Base-by-base conservation (phyloP, 64 coral and sea anemone species). In the Porites lutea region DNA sequence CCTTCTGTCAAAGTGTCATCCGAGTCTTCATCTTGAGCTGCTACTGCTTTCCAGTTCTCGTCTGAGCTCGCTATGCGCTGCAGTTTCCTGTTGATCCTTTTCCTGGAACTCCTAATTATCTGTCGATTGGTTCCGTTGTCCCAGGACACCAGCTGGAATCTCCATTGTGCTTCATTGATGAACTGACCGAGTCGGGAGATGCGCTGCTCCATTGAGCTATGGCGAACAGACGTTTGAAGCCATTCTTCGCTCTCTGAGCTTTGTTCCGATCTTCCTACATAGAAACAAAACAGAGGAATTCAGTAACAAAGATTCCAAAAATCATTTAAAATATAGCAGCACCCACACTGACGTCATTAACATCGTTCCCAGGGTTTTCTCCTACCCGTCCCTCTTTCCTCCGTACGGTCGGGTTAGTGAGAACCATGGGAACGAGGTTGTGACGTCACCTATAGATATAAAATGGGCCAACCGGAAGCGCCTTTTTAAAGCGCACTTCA, bases 161-260 rank as follows among this genome's bases (percentile, higher is more conserved):
- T 96, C 97, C 97, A 99, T 62, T 99, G 94, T 12, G 97, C 97
- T 74, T 99, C 97, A 53, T 91, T 94, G 27, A 99, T 91, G 88
- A 85, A 99, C 74, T 99, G 94, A 2, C 97, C 86, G 55, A 99
- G 85, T 5, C 97, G 86, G 3, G 97, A 99, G 22, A 93, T 88
- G 27, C 89, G 87, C 73, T 99, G 97, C 16, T 96, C 97, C 52
- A 99, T 77, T 51, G 91, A 86, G 57, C 60, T 72, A 15, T 19
- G 69, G 67, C 43, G 60, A 0, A 98, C 93, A 55, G 77, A 77
- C 19, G 89, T 95, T 19, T 79, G 79, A 6, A 95, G 19, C 89
- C 93, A 95, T 19, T 95, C 92, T 22, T 73, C 87, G 13, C 78
- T 83, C 19, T 71, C 71, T 8, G 47, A 19, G 49, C 15, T 68